phyloP scores from a whole-genome alignment of 2,113 vertebrate species.

The Mormyrus lacerda region DNA sequence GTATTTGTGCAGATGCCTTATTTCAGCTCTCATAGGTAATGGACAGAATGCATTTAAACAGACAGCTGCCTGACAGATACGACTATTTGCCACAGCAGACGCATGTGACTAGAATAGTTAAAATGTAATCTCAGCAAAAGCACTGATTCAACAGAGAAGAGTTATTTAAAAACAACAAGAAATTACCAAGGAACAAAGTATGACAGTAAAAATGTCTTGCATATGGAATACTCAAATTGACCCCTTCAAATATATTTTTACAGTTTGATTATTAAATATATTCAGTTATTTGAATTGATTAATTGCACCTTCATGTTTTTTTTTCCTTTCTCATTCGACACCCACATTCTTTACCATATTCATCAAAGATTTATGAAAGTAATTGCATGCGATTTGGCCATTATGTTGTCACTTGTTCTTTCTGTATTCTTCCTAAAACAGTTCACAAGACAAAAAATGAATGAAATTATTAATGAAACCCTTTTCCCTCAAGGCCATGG shows the following conservation, averaged over 20 bases:
- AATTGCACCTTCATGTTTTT: neutral
- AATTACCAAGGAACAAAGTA: neutral
- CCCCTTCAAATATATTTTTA: neutral
- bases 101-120: neutral
- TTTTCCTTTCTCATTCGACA: neutral
- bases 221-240: neutral
- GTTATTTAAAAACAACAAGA: neutral
- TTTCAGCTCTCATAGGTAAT: neutral
- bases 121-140: neutral
- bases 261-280: neutral
- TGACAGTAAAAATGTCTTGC: neutral
- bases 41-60: neutral
- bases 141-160: neutral
- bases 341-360: neutral
- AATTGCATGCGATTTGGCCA: neutral
- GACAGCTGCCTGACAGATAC: neutral
- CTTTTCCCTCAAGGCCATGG: neutral
- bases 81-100: neutral
- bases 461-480: neutral
- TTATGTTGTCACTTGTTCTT: neutral
- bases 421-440: conserved; percentile 1
- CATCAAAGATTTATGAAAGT: neutral
- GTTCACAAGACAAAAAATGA: neutral
- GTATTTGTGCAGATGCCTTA: neutral
- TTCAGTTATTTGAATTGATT: neutral